Conservation (phyloP, 2,113 vertebrate genomes). For the Semnornis frantzii region DNA sequence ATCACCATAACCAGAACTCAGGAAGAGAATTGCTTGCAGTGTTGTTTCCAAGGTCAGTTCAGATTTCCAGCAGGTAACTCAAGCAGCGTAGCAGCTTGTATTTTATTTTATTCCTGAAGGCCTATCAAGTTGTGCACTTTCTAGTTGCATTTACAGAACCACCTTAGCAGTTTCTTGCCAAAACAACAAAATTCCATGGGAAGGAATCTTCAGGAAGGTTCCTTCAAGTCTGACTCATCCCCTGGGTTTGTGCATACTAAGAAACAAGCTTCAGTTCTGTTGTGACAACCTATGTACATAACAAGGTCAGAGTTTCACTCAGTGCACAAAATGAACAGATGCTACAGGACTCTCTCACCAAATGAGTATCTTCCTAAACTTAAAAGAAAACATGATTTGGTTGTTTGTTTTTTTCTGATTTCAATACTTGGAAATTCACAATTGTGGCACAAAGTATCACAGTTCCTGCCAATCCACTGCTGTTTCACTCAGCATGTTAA, state of each 20-base stretch:
- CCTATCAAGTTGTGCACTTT: not conserved
- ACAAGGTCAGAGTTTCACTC: not conserved
- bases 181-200: not conserved
- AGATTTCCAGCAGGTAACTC: too few species aligned
- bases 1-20: too few species aligned
- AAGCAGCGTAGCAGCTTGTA: too few species aligned
- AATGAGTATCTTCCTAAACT: not conserved
- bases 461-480: not conserved
- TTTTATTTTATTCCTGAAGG: not conserved
- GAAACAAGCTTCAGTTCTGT: not conserved
- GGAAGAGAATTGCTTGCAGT: too few species aligned
- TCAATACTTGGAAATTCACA: not conserved
- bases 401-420: not conserved
- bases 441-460: not conserved
- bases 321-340: not conserved
- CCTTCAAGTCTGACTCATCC: not conserved
- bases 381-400: not conserved
- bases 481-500: not conserved
- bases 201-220: not conserved
- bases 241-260: not conserved
- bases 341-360: not conserved
- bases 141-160: not conserved
- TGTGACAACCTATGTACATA: not conserved
- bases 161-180: not conserved
- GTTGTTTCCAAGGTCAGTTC: too few species aligned